These are phyloP conservation scores for Halcyon leucocephala DNA, from an alignment of 2,797 vertebrate species.

Conservation along the genomic window DNA sequence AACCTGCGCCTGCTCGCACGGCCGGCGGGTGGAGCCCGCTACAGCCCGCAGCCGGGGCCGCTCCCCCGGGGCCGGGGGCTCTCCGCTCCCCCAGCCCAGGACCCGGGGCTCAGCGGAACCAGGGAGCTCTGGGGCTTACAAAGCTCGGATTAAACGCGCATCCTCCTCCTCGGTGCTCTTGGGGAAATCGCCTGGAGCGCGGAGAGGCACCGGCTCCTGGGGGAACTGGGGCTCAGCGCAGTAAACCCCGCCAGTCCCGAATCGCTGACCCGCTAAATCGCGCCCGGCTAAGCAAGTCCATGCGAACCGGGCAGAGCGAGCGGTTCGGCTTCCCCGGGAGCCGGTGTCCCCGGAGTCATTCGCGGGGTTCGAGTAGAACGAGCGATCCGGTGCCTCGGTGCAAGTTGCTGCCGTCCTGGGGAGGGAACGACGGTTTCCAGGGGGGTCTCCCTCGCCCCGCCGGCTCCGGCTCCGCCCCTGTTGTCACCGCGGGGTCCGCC, in stretches of 20 bases:
- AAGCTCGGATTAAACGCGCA: not conserved
- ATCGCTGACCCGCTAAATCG: not conserved
- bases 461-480: not conserved
- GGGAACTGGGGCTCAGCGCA: not conserved
- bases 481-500: not conserved
- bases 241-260: not conserved
- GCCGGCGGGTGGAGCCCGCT: not conserved
- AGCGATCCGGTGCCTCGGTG: not conserved
- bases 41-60: not conserved
- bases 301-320: not conserved
- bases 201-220: not conserved
- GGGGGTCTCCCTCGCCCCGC: not conserved
- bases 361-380: not conserved
- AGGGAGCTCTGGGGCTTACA: not conserved
- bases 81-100: not conserved
- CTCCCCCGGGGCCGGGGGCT: not conserved
- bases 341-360: not conserved
- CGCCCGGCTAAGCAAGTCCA: not conserved
- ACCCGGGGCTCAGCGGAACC: not conserved
- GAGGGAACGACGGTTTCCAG: not conserved
- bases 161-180: not conserved
- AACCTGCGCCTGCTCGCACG: not conserved
- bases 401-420: not conserved
- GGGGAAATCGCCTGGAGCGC: not conserved
- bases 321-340: not conserved